Percentiles rank a stretch among this genome's conserved stretches.
Evolutionary conservation across 2,113 vertebrate genomes (phyloP).

Genomic region (Cyanoliseus patagonus): DNA sequence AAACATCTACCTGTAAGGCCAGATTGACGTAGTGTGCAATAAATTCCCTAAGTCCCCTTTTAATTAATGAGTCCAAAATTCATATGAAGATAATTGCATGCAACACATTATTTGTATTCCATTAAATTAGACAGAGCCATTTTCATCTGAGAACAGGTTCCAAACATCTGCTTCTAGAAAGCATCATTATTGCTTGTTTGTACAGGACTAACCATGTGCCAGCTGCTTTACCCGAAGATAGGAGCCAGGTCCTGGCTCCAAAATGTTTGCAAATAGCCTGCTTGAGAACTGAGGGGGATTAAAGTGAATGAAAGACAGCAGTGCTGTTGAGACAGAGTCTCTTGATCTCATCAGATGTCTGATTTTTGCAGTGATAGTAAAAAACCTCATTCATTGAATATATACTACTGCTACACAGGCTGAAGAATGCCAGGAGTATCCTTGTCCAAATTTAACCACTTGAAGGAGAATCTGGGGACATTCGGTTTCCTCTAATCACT

Average conservation of each 20-base stretch:
- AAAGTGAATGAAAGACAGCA: neutral
- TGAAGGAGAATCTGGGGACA: neutral
- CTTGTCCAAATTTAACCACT: neutral
- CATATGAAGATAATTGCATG: conserved; percentile 54
- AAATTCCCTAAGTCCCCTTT: conserved; percentile 75
- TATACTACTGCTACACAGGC: neutral
- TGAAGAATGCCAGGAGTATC: neutral
- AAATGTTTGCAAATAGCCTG: neutral
- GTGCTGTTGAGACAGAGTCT: neutral
- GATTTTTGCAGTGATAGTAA: neutral
- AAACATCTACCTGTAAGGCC: conserved; percentile 24
- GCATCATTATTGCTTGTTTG: conserved; percentile 47
- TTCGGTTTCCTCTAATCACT: neutral
- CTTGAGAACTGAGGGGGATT: neutral
- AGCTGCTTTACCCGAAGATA: conserved; percentile 39
- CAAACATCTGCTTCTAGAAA: conserved; percentile 56
- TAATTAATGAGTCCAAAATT: conserved; percentile 72
- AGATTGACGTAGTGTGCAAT: neutral
- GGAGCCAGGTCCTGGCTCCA: neutral
- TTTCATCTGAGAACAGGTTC: conserved; percentile 32
- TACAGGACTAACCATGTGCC: conserved; percentile 9
- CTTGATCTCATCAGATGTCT: neutral
- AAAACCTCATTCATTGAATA: neutral
- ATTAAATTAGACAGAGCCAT: conserved; percentile 21
- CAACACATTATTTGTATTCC: conserved; percentile 56